Evolutionary conservation across 2,113 vertebrate genomes (phyloP).

Genomic region (Lepisosteus oculatus): DNA sequence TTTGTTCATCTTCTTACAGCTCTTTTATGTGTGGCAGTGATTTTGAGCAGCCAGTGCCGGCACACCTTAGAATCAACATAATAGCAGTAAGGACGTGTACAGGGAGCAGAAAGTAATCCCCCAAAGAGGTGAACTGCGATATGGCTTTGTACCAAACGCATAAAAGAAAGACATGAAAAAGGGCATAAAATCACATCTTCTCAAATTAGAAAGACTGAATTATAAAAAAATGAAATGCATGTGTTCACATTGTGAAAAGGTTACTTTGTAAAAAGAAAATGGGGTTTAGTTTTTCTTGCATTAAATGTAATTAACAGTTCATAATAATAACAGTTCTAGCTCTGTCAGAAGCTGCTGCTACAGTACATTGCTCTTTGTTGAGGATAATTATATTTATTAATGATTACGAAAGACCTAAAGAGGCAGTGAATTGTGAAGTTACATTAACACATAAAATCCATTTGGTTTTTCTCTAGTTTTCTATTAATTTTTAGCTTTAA

Average conservation of each 20-base stretch:
- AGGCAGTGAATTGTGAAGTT: slow-evolving; percentile 43
- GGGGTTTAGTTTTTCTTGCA: slow-evolving; percentile 32
- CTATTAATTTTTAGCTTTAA: slow-evolving; percentile 54
- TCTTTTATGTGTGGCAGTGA: no score
- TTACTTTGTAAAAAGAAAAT: slow-evolving; percentile 24
- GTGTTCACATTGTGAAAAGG: slow-evolving; percentile 12
- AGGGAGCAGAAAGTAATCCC: no score
- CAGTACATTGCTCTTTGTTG: slow-evolving; percentile 50
- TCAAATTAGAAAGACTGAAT: slow-evolving; percentile 8
- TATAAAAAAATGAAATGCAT: not conserved
- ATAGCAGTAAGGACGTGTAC: no score
- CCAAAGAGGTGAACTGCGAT: not conserved
- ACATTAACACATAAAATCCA: slow-evolving; percentile 8
- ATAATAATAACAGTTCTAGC: slow-evolving; percentile 41
- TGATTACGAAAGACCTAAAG: slow-evolving; percentile 46
- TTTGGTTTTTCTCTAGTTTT: slow-evolving; percentile 31
- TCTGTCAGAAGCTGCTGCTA: slow-evolving; percentile 40
- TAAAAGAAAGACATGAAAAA: slow-evolving; percentile 6
- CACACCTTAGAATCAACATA: no score
- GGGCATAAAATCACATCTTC: not conserved
- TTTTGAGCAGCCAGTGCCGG: no score
- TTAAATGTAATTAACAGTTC: slow-evolving; percentile 55
- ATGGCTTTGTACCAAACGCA: not conserved
- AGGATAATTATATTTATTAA: slow-evolving; percentile 58
- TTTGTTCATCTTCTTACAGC: no score